Evolutionary conservation across 2,113 vertebrate genomes (phyloP).

Genomic region (Diadophis punctatus): DNA sequence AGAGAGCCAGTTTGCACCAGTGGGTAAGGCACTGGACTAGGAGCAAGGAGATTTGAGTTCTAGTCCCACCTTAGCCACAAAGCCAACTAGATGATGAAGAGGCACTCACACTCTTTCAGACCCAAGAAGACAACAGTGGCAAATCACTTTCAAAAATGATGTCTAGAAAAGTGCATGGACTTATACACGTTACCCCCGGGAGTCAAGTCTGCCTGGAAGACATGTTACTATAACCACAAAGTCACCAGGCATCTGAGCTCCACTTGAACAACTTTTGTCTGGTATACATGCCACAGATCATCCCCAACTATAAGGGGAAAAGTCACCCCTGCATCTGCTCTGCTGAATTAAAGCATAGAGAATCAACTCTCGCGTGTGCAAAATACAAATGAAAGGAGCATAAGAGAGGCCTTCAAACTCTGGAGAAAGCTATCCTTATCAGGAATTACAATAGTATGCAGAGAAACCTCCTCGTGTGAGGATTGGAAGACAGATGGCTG

Average conservation of each 20-base stretch:
- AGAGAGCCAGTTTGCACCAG: neutral
- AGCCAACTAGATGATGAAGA: neutral
- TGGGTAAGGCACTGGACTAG: neutral
- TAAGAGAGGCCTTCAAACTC: neutral
- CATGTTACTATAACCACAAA: neutral
- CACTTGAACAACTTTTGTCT: neutral
- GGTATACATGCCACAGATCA: neutral
- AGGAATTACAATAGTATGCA: neutral
- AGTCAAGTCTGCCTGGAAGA: neutral
- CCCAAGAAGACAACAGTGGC: neutral
- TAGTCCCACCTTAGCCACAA: neutral
- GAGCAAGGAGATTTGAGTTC: neutral
- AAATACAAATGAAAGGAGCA: neutral
- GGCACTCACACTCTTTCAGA: neutral
- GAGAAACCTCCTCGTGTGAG: constrained; percentile 31
- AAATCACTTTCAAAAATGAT: neutral
- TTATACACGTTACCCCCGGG: neutral
- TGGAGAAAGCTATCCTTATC: neutral
- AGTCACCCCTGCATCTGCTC: no score
- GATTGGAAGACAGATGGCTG: neutral
- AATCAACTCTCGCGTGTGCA: neutral
- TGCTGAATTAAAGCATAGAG: neutral
- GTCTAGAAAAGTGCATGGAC: neutral
- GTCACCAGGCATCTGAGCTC: neutral
- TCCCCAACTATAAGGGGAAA: neutral